phyloP scores from a whole-genome alignment of 2,888 invertebrate genomes.

The Hydraecia micacea region DNA sequence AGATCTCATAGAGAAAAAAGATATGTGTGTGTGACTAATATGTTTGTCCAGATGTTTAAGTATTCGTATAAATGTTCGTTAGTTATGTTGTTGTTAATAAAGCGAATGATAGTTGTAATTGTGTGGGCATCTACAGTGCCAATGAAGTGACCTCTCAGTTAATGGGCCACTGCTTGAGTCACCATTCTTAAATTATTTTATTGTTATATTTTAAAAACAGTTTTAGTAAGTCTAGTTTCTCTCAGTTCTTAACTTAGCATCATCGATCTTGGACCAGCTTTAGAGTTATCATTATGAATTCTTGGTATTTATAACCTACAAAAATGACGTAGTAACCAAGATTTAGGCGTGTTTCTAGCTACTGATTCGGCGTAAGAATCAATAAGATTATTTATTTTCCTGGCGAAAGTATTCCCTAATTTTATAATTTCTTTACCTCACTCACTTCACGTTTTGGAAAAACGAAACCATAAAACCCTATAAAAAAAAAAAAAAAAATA shows the following conservation, averaged over 20 bases:
- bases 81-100: constrained; percentile 32
- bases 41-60: constrained; percentile 3
- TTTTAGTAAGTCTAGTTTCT: constrained; percentile 5
- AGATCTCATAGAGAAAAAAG: not conserved
- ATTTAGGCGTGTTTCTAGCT: not conserved
- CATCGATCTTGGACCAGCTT: not conserved
- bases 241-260: not conserved
- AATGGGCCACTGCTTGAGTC: constrained; percentile 43
- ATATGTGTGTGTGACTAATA: not conserved
- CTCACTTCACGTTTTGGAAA: not conserved
- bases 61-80: constrained; percentile 19
- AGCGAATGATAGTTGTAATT: constrained; percentile 37
- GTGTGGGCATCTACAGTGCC: constrained; percentile 53
- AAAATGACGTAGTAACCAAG: not conserved
- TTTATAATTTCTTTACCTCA: constrained; percentile 24
- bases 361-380: not conserved
- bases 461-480: constrained; percentile 47
- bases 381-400: constrained; percentile 5
- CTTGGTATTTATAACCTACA: not conserved
- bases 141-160: constrained; percentile 56
- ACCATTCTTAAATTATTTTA: constrained; percentile 33
- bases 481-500: constrained; percentile 23
- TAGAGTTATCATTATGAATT: not conserved
- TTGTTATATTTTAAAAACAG: constrained; percentile 30
- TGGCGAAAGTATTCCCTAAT: not conserved